Conservation (phyloP, 2,888 invertebrate species). For the Melanotus villosus region DNA sequence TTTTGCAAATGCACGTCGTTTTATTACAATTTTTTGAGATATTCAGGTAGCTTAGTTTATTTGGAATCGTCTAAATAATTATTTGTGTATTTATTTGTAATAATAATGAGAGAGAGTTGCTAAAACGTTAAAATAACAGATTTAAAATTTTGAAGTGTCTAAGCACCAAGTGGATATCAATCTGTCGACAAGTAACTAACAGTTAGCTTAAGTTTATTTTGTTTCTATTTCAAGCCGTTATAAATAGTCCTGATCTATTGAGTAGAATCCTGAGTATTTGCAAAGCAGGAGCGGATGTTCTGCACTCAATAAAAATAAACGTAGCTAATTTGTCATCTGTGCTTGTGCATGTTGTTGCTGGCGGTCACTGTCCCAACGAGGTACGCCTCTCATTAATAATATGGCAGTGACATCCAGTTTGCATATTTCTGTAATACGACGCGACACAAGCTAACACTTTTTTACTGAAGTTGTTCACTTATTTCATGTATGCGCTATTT, state of each 20-base stretch:
- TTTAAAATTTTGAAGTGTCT: too few relatives aligned
- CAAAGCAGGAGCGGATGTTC: conserved; percentile 32
- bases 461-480: conserved; percentile 22
- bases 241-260: not conserved
- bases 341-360: conserved; percentile 40
- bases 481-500: not conserved
- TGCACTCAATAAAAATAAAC: conserved; percentile 36
- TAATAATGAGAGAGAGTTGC: too few relatives aligned
- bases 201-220: not conserved
- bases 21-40: too few relatives aligned
- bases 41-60: too few relatives aligned
- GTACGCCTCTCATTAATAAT: conserved; percentile 55
- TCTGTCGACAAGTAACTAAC: too few relatives aligned
- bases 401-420: conserved; percentile 42
- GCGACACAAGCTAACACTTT: conserved; percentile 18
- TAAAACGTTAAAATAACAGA: too few relatives aligned
- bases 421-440: conserved; percentile 39
- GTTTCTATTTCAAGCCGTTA: not conserved
- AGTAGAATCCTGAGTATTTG: conserved; percentile 5
- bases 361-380: conserved; percentile 54
- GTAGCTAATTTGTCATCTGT: conserved; percentile 41
- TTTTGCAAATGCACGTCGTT: too few relatives aligned
- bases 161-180: too few relatives aligned
- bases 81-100: too few relatives aligned
- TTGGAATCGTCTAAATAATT: too few relatives aligned